Evolutionary conservation across 1,140 invertebrate genomes (phyloP).

Genomic region (Camponotus pennsylvanicus): DNA sequence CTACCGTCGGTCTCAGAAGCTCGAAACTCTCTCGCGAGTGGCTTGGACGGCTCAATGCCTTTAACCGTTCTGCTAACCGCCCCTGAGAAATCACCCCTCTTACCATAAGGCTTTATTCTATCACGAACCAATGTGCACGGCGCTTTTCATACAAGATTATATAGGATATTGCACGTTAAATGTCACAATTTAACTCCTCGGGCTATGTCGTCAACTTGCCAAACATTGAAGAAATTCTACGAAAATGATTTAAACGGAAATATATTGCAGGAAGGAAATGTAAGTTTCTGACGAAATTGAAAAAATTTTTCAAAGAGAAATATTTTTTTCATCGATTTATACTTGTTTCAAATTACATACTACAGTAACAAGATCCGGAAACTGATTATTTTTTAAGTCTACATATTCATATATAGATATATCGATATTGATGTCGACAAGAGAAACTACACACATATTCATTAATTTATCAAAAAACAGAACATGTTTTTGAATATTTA

Average conservation of each 20-base stretch:
- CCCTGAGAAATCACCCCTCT: slow-evolving; percentile 69
- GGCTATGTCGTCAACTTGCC: slow-evolving; percentile 57
- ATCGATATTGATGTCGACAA: not conserved
- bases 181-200: slow-evolving; percentile 71
- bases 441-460: not conserved
- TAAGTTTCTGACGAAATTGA: not conserved
- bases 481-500: not conserved
- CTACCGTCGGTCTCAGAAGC: slow-evolving; percentile 67
- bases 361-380: not conserved
- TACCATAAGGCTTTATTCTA: slow-evolving; percentile 71
- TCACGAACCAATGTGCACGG: slow-evolving; percentile 70
- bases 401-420: not conserved
- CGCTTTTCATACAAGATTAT: slow-evolving; percentile 82
- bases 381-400: not conserved
- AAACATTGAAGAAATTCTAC: slow-evolving; percentile 22
- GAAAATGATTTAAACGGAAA: slow-evolving; percentile 65
- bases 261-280: slow-evolving; percentile 1
- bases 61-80: slow-evolving; percentile 76
- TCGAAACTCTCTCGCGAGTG: slow-evolving; percentile 76
- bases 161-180: slow-evolving; percentile 83
- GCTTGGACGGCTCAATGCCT: slow-evolving; percentile 81
- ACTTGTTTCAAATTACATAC: not conserved
- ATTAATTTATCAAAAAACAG: not conserved
- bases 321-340: not conserved
- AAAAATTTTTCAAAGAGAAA: not conserved